These are phyloP conservation scores for Petrocephalus sullivani DNA, from an alignment of 2,797 vertebrate species.

Conservation along the genomic window DNA sequence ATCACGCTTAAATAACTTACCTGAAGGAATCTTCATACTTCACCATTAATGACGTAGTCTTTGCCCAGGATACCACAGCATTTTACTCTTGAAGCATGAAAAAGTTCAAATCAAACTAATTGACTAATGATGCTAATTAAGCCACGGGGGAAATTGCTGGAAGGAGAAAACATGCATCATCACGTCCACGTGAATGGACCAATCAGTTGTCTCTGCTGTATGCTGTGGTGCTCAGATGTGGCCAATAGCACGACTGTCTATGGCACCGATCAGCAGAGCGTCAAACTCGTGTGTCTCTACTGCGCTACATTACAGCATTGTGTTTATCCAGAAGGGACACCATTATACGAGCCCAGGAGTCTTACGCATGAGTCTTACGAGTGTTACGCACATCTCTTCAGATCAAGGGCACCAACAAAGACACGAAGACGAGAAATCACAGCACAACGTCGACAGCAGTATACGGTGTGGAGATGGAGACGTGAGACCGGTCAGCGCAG, in stretches of 20 bases:
- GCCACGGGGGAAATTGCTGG: neutral
- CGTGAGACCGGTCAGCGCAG: neutral
- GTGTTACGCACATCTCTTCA: neutral
- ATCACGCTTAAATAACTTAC: neutral
- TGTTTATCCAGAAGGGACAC: neutral
- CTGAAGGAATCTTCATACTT: constrained; percentile 4
- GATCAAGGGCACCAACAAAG: neutral
- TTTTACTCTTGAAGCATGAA: neutral
- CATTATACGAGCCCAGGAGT: neutral
- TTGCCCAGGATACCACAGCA: neutral
- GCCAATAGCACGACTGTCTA: neutral
- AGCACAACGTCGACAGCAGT: neutral
- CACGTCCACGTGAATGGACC: neutral
- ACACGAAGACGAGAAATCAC: neutral
- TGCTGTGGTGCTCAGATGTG: neutral
- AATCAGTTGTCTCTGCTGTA: neutral
- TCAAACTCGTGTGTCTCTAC: neutral
- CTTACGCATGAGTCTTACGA: neutral
- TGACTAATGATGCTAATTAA: constrained; percentile 17
- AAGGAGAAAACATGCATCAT: neutral
- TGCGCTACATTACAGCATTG: neutral
- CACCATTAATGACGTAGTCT: neutral
- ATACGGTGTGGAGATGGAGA: neutral
- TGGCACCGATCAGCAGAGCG: neutral
- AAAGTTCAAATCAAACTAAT: neutral